A percentile compares a stretch with the other conserved stretches of the same genome.
These are phyloP conservation scores for Pachyuromys duprasi DNA, from an alignment of 2,797 vertebrate species.

Conservation along the genomic window DNA sequence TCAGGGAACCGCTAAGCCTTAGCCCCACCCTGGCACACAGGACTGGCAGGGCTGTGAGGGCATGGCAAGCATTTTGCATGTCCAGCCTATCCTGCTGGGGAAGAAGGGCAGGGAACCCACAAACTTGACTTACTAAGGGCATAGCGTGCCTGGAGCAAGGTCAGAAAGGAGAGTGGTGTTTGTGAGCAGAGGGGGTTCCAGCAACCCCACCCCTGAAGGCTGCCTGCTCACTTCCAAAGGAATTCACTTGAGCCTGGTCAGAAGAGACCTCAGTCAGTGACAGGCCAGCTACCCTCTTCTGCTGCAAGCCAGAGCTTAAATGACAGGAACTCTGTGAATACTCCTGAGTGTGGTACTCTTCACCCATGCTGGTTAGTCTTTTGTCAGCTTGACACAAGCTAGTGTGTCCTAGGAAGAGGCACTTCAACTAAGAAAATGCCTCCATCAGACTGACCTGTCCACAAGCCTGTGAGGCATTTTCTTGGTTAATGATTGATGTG, in stretches of 20 bases:
- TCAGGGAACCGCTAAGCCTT: neutral
- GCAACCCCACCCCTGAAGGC: neutral
- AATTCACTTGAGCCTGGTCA: neutral
- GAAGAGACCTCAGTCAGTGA: neutral
- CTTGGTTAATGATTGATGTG: neutral
- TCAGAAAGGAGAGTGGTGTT: neutral
- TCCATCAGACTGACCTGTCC: neutral
- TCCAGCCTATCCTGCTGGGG: neutral
- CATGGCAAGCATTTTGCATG: neutral
- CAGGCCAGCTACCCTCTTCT: neutral
- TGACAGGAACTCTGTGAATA: accelerated
- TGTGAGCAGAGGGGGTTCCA: neutral
- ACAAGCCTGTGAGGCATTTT: neutral
- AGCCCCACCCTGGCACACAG: neutral
- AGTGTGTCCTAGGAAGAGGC: neutral
- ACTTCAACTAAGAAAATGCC: neutral
- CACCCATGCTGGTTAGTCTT: neutral
- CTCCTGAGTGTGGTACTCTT: accelerated
- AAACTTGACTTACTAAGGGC: neutral
- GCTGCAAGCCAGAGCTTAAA: no score
- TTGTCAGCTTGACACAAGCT: neutral
- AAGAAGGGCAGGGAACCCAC: neutral
- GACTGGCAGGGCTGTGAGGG: accelerated
- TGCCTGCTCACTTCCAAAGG: neutral
- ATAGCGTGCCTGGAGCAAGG: neutral